Evolutionary conservation across 2,888 invertebrate species (phyloP), one percentile per base, ranked within the genome.

Genomic region (Rhingia rostrata): DNA sequence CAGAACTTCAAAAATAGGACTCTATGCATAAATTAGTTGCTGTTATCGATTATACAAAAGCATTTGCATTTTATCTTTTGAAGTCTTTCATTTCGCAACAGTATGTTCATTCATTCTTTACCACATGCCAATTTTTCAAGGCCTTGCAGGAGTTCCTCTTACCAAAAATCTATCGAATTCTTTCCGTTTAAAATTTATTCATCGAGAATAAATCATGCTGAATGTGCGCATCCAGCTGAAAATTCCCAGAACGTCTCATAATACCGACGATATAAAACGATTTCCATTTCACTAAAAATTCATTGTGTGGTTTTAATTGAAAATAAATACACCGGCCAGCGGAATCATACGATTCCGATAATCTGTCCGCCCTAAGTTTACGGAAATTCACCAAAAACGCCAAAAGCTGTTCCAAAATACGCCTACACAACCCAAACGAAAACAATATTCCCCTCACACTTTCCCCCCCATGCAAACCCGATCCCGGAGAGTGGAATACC

Each of bases 401-500:
- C n/a, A 30, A 70, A 72, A 72, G 51, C 43, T 61, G 43, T 61
- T 51, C 72, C 43, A 22, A 53, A 43, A 51, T 12, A 72, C 72
- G 61, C 72, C 72, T 51, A 61, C 72, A 39, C 35, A 53, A 72
- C 41, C 1, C 1, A 61, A 61, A 72, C 35, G 51, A 22, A 58
- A 70, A 60, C 12, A 22, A 22, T 49, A 41, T 49, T 70, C 33
- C 41, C 49, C n/a, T n/a, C 32, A n/a, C 41, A 60, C 14, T 69
- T 14, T 35, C 49, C 58, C 37, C 33, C 35, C 12, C 39, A 30
- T 51, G n/a, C 39, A 51, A 39, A 32, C 22, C 22, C 22, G 2
- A 22, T 2, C 22, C 22, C 22, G 2, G 22, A 22, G 1, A 30
- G 9, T 2, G 33, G 32, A 49, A 35, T 14, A 14, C 2, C 2